These are phyloP conservation scores for Aspidoscelis tigris DNA, from an alignment of 2,113 vertebrate genomes.

Conservation along the genomic window DNA sequence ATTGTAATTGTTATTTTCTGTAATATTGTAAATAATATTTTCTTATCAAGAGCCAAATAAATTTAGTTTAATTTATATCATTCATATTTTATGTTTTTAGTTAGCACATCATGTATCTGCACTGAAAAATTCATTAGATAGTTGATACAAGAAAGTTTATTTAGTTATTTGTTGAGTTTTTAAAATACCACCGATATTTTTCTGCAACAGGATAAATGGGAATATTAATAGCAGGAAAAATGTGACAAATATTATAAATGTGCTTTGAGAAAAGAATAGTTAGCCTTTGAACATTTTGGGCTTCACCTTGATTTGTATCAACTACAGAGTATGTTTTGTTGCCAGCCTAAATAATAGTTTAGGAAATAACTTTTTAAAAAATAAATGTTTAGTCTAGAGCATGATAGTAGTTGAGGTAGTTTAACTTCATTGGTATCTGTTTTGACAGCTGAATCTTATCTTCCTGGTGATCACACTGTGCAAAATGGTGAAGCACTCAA, in stretches of 20 bases:
- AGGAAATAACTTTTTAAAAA: slow-evolving; percentile 41
- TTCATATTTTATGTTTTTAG: neutral
- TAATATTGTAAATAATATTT: no score
- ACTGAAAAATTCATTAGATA: neutral
- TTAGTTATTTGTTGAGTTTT: no score
- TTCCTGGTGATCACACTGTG: slow-evolving; percentile 99
- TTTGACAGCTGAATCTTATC: slow-evolving; percentile 97
- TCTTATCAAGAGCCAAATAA: no score
- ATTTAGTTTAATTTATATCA: no score
- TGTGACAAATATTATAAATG: neutral
- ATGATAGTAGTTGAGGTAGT: slow-evolving; percentile 56
- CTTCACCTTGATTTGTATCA: neutral
- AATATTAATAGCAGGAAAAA: neutral
- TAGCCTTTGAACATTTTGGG: neutral
- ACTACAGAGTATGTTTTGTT: neutral
- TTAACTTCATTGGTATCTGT: slow-evolving; percentile 80
- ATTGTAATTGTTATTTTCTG: no score
- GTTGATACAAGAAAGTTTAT: no score
- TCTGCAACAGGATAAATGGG: neutral
- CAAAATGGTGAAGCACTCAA: slow-evolving; percentile 99
- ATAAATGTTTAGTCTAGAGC: slow-evolving; percentile 60
- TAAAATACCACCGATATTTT: neutral
- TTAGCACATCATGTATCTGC: neutral
- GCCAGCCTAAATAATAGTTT: slow-evolving; percentile 23
- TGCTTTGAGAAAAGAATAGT: neutral